Conservation (phyloP, 2,113 vertebrate genomes). For the Halichoerus grypus region DNA sequence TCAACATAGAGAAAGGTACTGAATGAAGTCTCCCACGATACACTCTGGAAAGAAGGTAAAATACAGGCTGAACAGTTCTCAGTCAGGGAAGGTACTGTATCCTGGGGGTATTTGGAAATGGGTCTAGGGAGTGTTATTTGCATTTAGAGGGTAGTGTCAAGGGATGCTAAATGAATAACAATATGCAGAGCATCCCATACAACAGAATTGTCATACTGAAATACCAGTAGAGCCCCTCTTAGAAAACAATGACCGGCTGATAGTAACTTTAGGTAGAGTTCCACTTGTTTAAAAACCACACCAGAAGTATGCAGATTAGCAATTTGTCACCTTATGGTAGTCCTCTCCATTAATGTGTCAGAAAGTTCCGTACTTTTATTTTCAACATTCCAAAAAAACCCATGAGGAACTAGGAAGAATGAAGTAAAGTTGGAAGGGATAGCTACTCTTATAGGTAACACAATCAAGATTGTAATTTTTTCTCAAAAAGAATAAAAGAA, state of each 20-base stretch:
- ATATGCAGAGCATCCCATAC: neutral
- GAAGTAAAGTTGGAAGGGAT: slow-evolving; percentile 18
- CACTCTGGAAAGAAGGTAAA: neutral
- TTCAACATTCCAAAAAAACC: neutral
- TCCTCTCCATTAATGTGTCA: neutral
- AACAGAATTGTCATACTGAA: neutral
- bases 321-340: neutral
- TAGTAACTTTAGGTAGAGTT: neutral
- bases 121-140: neutral
- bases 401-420: neutral
- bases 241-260: neutral
- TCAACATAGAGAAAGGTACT: slow-evolving; percentile 22
- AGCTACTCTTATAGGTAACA: neutral
- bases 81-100: neutral
- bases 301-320: neutral
- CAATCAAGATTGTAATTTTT: neutral
- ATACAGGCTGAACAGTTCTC: neutral
- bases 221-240: neutral
- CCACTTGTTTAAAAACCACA: neutral
- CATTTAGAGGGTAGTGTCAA: neutral
- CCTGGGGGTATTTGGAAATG: neutral
- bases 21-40: neutral
- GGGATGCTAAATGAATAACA: neutral
- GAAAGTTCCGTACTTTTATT: slow-evolving; percentile 14
- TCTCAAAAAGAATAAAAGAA: neutral